Conservation (phyloP, 35 echinoderm and acorn worm species). For the Ptychodera flava region DNA sequence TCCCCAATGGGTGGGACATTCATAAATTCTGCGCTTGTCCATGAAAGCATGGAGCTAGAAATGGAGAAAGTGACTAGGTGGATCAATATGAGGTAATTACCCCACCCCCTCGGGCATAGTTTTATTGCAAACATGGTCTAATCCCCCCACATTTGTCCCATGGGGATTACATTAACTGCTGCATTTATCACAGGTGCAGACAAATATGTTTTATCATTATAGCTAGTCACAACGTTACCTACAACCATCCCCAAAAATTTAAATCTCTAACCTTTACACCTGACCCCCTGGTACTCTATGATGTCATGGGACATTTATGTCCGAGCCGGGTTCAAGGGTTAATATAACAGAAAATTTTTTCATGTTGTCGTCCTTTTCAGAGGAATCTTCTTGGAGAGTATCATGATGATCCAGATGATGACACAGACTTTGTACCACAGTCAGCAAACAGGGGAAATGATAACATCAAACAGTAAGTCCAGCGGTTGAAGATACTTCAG, state of each 20-base stretch:
- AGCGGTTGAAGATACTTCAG: not conserved
- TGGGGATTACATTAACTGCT: no score
- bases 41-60: no score
- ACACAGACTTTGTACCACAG: conserved; percentile 57
- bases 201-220: not conserved
- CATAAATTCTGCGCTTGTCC: no score
- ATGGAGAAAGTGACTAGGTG: no score
- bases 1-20: no score
- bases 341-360: not conserved
- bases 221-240: not conserved
- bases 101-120: no score
- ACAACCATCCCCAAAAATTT: not conserved
- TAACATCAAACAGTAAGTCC: conserved; percentile 50
- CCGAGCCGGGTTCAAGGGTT: no score
- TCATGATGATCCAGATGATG: conserved; percentile 83
- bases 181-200: no score
- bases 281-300: not conserved
- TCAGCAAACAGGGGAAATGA: conserved; percentile 11
- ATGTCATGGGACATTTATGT: not conserved
- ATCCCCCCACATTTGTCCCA: no score
- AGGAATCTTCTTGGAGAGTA: conserved; percentile 79
- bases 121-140: no score
- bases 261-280: not conserved
- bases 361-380: conserved; percentile 18
- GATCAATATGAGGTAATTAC: no score